Percentiles rank a stretch among this genome's conserved stretches.
These are phyloP conservation scores for Notolepis coatsorum DNA, from an alignment of 2,797 vertebrate genomes.

Conservation along the genomic window DNA sequence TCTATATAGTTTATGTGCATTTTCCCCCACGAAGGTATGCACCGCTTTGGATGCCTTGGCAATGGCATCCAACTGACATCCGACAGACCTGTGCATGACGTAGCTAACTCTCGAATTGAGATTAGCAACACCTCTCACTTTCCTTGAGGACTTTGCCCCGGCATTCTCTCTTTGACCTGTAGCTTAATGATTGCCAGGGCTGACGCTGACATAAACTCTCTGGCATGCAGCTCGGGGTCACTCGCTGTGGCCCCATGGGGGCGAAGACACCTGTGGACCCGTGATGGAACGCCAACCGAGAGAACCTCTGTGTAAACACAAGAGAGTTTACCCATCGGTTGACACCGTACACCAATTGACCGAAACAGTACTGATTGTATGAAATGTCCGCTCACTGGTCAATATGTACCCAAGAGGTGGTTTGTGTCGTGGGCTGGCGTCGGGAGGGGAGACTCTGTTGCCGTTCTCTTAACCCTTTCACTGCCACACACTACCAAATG, in stretches of 20 bases:
- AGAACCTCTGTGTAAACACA: not conserved
- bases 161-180: not conserved
- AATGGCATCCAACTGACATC: too few relatives aligned
- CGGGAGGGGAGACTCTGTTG: too few relatives aligned
- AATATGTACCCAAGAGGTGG: too few relatives aligned
- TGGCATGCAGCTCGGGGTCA: constrained; percentile 42
- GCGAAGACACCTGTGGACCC: constrained; percentile 22
- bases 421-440: too few relatives aligned
- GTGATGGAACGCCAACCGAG: not conserved
- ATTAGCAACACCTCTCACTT: not conserved
- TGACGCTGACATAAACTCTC: constrained; percentile 21
- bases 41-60: not conserved
- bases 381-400: too few relatives aligned
- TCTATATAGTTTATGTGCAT: not conserved
- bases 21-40: not conserved
- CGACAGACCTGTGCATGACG: too few relatives aligned
- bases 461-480: too few relatives aligned
- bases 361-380: too few relatives aligned
- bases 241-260: constrained; percentile 2
- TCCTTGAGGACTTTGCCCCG: constrained; percentile 47
- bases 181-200: constrained; percentile 64
- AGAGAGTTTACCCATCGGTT: not conserved
- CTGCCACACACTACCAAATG: too few relatives aligned
- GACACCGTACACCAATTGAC: too few relatives aligned
- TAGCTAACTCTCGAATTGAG: not conserved